phyloP scores from a whole-genome alignment of 2,888 invertebrate species.

The Oconnorella tubifera region DNA sequence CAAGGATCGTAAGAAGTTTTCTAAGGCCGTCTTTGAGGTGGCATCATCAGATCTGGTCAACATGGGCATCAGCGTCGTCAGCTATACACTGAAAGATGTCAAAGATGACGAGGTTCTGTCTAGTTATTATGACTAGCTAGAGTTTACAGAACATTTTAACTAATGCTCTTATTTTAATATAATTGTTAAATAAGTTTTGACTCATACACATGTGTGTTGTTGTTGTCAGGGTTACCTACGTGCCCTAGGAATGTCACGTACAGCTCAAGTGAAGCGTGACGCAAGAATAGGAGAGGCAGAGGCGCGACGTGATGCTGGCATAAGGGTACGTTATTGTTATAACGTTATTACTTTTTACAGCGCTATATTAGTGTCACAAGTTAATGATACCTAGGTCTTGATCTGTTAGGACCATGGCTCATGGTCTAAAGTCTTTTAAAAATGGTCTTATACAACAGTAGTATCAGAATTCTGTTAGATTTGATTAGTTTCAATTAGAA shows the following conservation, averaged over 20 bases:
- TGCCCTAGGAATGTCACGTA: constrained; percentile 67
- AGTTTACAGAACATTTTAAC: no score
- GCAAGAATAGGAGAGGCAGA: constrained; percentile 96
- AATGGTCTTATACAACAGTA: no score
- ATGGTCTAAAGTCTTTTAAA: no score
- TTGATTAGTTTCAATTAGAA: no score
- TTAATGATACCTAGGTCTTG: no score
- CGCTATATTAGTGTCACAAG: no score
- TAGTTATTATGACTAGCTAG: background rate
- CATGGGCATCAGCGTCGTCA: constrained; percentile 57
- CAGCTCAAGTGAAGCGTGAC: constrained; percentile 64
- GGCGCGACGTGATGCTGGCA: constrained; percentile 79
- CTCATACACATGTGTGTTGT: no score
- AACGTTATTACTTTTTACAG: background rate
- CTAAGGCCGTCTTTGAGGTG: constrained; percentile 57
- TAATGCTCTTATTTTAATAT: background rate
- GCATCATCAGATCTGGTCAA: constrained; percentile 56
- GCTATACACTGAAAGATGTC: constrained; percentile 57
- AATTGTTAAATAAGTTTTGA: background rate
- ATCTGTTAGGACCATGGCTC: no score
- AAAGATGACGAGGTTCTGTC: constrained; percentile 52
- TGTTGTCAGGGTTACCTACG: constrained; percentile 73
- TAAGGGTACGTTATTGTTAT: constrained; percentile 61
- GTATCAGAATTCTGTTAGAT: no score
- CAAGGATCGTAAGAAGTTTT: constrained; percentile 57